Conservation (phyloP, 1,140 invertebrate species). For the Anthonomus grandis region DNA sequence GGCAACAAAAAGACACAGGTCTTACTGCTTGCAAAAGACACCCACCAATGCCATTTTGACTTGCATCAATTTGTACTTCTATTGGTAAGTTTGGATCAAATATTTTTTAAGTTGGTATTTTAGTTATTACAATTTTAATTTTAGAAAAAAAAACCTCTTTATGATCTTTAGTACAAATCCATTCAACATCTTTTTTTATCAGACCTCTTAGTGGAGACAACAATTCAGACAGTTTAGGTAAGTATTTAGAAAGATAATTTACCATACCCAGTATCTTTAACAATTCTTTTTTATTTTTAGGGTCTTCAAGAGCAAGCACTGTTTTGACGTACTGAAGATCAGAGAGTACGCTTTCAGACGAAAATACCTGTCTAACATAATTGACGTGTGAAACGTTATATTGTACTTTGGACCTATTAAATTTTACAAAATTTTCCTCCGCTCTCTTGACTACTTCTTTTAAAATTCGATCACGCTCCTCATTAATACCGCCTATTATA, state of each 20-base stretch:
- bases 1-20: neutral
- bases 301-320: conserved; percentile 20
- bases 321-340: conserved; percentile 20
- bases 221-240: no score
- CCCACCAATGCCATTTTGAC: conserved; percentile 21
- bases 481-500: no score
- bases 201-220: no score
- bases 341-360: conserved; percentile 15
- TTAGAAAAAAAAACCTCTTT: neutral
- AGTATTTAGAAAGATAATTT: no score
- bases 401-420: conserved; percentile 28
- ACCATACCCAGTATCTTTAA: conserved; percentile 25
- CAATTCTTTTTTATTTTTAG: conserved; percentile 28
- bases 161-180: conserved; percentile 2
- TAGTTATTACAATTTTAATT: conserved; percentile 9
- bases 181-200: no score
- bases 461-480: no score
- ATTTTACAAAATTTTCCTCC: conserved; percentile 17
- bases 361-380: conserved; percentile 27
- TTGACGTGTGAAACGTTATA: conserved; percentile 21
- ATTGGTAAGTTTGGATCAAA: conserved; percentile 13
- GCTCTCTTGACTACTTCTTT: conserved; percentile 11
- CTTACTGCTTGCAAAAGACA: conserved; percentile 18
- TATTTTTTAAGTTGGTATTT: conserved; percentile 3
- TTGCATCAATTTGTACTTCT: conserved; percentile 24